A percentile compares a stretch with the other conserved stretches of the same genome.
phyloP scores from a whole-genome alignment of 1,140 invertebrate genomes.

The Atta cephalotes region DNA sequence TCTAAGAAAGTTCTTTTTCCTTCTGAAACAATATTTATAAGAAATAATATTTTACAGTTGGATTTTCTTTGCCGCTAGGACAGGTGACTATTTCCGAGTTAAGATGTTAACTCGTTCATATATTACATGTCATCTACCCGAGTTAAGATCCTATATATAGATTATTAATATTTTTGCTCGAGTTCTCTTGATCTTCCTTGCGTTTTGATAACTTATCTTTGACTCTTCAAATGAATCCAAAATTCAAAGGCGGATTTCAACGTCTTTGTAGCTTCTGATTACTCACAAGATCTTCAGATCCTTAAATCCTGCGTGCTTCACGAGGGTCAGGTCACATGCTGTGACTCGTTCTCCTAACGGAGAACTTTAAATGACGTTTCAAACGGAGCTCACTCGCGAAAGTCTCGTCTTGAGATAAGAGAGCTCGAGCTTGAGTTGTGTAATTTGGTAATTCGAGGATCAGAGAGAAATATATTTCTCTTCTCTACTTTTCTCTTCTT shows the following conservation, averaged over 20 bases:
- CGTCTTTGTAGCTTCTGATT: slow-evolving; percentile 23
- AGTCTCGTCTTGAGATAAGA: slow-evolving; percentile 53
- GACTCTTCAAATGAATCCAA: background rate
- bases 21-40: too few species aligned
- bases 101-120: background rate
- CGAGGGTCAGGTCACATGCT: slow-evolving; percentile 47
- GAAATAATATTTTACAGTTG: too few species aligned
- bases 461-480: slow-evolving; percentile 61
- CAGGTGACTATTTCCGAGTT: too few species aligned
- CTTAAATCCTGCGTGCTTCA: slow-evolving; percentile 53
- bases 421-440: slow-evolving; percentile 43
- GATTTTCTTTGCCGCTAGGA: too few species aligned
- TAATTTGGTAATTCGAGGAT: slow-evolving; percentile 71
- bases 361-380: slow-evolving; percentile 61
- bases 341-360: slow-evolving; percentile 48
- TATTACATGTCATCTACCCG: background rate
- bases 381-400: slow-evolving; percentile 49
- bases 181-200: background rate
- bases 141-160: background rate
- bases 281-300: slow-evolving; percentile 33
- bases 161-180: background rate
- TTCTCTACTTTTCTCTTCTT: background rate
- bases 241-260: slow-evolving; percentile 18
- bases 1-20: background rate
- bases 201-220: slow-evolving; percentile 13